A percentile compares a stretch with the other conserved stretches of the same genome.
Evolutionary conservation across 2,888 invertebrate genomes (phyloP).

Genomic region (Drosophila putrida): DNA sequence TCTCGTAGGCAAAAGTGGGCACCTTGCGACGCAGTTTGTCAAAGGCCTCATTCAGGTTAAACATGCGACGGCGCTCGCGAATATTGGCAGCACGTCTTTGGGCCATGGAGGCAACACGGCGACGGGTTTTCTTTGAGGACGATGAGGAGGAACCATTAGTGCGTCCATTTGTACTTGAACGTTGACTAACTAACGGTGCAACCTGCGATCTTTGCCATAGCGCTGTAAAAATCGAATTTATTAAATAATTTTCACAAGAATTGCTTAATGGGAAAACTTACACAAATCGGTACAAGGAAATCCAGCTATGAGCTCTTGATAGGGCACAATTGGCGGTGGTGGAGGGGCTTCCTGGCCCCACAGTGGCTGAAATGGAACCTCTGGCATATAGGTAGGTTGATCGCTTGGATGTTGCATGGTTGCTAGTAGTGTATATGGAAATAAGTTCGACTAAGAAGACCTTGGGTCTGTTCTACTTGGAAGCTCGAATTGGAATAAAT

Average conservation of each 20-base stretch:
- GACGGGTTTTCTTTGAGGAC: slow-evolving; percentile 91
- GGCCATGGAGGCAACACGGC: slow-evolving; percentile 95
- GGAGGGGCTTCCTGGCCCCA: slow-evolving; percentile 86
- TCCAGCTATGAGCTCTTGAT: slow-evolving; percentile 90
- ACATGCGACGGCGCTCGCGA: slow-evolving; percentile 96
- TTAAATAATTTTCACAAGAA: neutral
- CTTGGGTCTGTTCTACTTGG: slow-evolving; percentile 68
- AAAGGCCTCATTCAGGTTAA: slow-evolving; percentile 97
- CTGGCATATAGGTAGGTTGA: slow-evolving; percentile 83
- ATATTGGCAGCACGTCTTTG: slow-evolving; percentile 97
- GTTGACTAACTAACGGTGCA: slow-evolving; percentile 85
- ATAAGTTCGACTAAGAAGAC: slow-evolving; percentile 34
- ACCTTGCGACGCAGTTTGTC: slow-evolving; percentile 96
- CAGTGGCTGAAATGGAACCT: slow-evolving; percentile 85
- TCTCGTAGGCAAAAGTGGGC: slow-evolving; percentile 98
- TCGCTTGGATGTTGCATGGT: slow-evolving; percentile 84
- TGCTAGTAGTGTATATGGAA: neutral
- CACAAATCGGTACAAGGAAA: slow-evolving; percentile 90
- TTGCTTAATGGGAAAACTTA: slow-evolving; percentile 71
- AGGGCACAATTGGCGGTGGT: slow-evolving; percentile 87
- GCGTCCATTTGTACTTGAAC: slow-evolving; percentile 72
- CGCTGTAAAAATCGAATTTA: slow-evolving; percentile 63
- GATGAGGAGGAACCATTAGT: slow-evolving; percentile 70
- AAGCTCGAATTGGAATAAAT: slow-evolving; percentile 68
- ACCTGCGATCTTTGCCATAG: slow-evolving; percentile 88